Conservation (phyloP, 2,113 vertebrate genomes). For the Callipepla californica region DNA sequence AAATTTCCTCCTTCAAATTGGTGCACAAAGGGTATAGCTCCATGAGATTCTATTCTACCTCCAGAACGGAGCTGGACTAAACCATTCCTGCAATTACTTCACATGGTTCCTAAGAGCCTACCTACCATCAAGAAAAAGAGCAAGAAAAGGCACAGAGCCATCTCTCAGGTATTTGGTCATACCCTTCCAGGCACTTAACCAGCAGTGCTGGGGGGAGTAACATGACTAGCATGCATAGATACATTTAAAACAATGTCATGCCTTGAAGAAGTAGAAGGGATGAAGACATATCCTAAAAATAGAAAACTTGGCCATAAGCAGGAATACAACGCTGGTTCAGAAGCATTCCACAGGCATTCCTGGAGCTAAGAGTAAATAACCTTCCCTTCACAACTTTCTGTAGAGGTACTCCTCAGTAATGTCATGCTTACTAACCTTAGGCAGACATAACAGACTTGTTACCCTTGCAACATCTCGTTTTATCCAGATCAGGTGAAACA, state of each 20-base stretch:
- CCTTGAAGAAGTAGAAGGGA: not conserved
- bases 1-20: not conserved
- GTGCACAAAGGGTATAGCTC: not conserved
- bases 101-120: not conserved
- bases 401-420: not conserved
- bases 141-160: not conserved
- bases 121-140: not conserved
- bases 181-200: not conserved
- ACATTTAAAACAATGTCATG: not conserved
- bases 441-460: not conserved
- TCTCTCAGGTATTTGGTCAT: conserved; percentile 4
- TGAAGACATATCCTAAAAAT: not conserved
- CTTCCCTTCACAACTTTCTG: not conserved
- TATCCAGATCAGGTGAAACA: not conserved
- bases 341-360: not conserved
- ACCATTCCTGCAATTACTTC: not conserved
- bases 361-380: not conserved
- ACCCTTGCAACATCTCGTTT: not conserved
- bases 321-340: not conserved
- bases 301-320: not conserved
- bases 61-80: not conserved
- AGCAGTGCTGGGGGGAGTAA: not conserved
- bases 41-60: not conserved
- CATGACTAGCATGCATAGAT: not conserved
- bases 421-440: not conserved